These are phyloP conservation scores for Panulirus ornatus DNA, from an alignment of 1,140 invertebrate genomes.

Conservation along the genomic window DNA sequence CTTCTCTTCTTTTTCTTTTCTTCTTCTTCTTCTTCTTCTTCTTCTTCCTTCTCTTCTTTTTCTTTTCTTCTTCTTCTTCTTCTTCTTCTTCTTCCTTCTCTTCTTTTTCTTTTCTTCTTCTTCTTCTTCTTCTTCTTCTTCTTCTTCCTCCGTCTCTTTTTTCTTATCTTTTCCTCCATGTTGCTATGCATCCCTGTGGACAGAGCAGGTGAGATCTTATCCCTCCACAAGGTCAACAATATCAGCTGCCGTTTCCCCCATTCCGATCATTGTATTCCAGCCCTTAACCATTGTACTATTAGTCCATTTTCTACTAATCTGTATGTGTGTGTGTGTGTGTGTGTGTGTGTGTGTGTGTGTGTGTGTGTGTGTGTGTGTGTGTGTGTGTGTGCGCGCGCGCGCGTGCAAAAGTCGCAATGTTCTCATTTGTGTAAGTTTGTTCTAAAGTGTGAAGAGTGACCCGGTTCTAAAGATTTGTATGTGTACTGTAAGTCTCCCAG, in stretches of 20 bases:
- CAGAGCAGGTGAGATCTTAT: too few species aligned
- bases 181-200: not conserved
- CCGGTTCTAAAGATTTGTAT: too few species aligned
- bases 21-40: not conserved
- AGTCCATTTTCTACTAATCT: not conserved
- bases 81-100: not conserved
- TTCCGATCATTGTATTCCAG: too few species aligned
- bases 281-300: not conserved
- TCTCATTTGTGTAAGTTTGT: too few species aligned
- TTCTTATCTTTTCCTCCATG: not conserved
- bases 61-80: not conserved
- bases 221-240: too few species aligned
- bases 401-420: too few species aligned
- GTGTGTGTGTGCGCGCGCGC: constrained; percentile 19
- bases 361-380: constrained; percentile 35
- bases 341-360: constrained; percentile 29
- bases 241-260: too few species aligned
- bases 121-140: not conserved
- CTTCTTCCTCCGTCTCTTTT: not conserved
- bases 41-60: too few species aligned
- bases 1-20: not conserved
- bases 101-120: not conserved
- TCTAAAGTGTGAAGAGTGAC: too few species aligned
- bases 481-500: too few species aligned
- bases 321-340: not conserved